Base-by-base conservation (phyloP, 2,113 vertebrate species). In the Hirundichthys speculiger region DNA sequence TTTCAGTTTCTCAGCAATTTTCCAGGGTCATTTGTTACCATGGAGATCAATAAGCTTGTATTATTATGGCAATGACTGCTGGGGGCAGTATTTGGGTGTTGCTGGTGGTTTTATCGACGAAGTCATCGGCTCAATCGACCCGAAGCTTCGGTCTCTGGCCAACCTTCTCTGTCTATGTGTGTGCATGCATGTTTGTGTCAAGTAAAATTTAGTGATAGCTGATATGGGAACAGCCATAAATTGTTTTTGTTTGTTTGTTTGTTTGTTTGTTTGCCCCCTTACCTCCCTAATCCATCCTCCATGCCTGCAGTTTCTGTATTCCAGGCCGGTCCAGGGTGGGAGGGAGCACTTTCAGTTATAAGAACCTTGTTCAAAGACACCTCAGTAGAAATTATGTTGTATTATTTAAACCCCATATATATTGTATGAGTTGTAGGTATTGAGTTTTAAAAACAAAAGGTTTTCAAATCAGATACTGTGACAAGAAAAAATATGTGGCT, bases 1-100 rank as follows among this genome's bases (percentile, higher is more conserved):
- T 41, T 19, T 0, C 8, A n/a, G 21, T 61, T 46, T 50, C 22
- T 67, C 73, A 48, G 73, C 73, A 1, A 2, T 55, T 25, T 70
- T 74, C 47, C 12, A 12, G 12, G 20, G 50, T 14, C 8, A 0
- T 39, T 59, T 12, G 5, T 68, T 38, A 20, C 30, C 9, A 15
- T 5, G 27, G 16, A 20, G 54, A 77, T 85, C 55, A 39, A 83
- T 75, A 4, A 12, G 27, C 52, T 57, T 7, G 27, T 24, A 2
- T 5, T 1, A 1, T 20, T 20, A 5, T 20, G 56, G 38, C 8
- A 13, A 41, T 10, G 9, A 63, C 66, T 51, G 52, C 60, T 14
- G 53, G 11, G 59, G 64, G 55, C 46, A n/a, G 38, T 1, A 8
- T 39, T 39, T 13, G 14, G 25, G n/a, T 49, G 64, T 54, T 55